Conservation (phyloP, 1,140 invertebrate genomes). For the Psilanteris sp. region DNA sequence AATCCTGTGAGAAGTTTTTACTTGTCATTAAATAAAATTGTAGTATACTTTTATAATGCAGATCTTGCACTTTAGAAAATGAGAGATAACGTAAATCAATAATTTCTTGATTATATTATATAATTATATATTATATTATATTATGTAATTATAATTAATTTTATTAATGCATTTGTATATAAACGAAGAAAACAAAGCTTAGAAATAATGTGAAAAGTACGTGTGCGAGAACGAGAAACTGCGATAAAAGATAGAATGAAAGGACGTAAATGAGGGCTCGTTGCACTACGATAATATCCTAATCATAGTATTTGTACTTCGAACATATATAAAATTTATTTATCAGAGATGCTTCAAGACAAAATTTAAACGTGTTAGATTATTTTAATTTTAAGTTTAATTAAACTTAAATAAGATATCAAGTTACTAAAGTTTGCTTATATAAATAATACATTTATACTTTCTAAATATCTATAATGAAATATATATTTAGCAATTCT, state of each 20-base stretch:
- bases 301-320: constrained; percentile 23
- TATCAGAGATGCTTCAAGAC: constrained; percentile 8
- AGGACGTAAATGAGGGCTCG: constrained; percentile 29
- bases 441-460: no score
- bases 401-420: no score
- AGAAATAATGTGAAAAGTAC: constrained; percentile 17
- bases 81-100: constrained; percentile 18
- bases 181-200: constrained; percentile 50
- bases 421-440: no score
- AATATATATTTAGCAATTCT: no score
- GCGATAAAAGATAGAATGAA: constrained; percentile 14
- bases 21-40: constrained; percentile 27
- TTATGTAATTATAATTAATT: constrained; percentile 44
- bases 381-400: no score
- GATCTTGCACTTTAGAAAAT: constrained; percentile 22
- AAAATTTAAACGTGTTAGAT: no score
- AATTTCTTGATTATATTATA: constrained; percentile 50
- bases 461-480: no score
- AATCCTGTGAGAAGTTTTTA: constrained; percentile 31
- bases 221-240: constrained; percentile 1
- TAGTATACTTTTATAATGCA: constrained; percentile 37
- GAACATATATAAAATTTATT: constrained; percentile 4
- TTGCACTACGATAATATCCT: constrained; percentile 22
- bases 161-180: constrained; percentile 63
- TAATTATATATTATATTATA: constrained; percentile 15